phyloP scores from a whole-genome alignment of 2,113 vertebrate species.

The Nibea coibor region DNA sequence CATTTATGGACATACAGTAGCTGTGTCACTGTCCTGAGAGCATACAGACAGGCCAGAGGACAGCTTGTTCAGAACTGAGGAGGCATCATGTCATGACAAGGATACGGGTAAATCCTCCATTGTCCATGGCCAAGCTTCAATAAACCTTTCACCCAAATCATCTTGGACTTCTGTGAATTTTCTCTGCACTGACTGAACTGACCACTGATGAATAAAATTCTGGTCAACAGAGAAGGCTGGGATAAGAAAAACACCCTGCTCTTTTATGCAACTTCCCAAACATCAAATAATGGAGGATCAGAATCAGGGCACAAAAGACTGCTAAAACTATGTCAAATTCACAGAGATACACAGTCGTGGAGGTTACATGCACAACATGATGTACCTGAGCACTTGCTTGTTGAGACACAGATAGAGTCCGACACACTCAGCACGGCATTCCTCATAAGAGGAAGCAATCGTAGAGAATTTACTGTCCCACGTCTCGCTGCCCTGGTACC shows the following conservation, averaged over 20 bases:
- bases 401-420: constrained; percentile 92
- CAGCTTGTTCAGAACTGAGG: too few species aligned
- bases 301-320: background rate
- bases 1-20: too few species aligned
- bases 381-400: constrained; percentile 87
- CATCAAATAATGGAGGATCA: background rate
- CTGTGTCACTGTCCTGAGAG: too few species aligned
- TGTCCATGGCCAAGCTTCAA: too few species aligned
- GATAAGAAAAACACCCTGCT: background rate
- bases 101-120: too few species aligned
- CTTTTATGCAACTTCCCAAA: background rate
- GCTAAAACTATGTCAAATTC: background rate
- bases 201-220: too few species aligned
- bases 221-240: background rate
- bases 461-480: constrained; percentile 96
- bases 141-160: too few species aligned
- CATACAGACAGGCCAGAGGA: too few species aligned
- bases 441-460: constrained; percentile 92
- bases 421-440: constrained; percentile 92
- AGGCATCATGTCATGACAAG: too few species aligned
- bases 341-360: background rate
- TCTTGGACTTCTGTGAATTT: too few species aligned
- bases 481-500: constrained; percentile 91
- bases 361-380: background rate
- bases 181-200: too few species aligned